phyloP scores from a whole-genome alignment of 2,888 invertebrate species.

The Teleiodes luculella region DNA sequence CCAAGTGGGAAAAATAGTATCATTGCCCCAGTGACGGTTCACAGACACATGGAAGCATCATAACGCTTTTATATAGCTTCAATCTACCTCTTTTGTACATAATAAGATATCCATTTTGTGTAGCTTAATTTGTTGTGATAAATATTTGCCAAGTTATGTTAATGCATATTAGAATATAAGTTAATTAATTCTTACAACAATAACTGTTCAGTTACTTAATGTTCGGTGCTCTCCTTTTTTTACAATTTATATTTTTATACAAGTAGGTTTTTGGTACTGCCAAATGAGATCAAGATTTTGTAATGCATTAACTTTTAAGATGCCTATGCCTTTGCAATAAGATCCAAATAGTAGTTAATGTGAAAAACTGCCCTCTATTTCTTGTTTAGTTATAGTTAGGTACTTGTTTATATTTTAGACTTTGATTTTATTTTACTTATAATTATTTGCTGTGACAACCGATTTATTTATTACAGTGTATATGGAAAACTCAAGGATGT shows the following conservation, averaged over 20 bases:
- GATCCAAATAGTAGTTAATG: too few relatives aligned
- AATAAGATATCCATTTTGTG: slow-evolving; percentile 16
- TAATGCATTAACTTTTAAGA: neutral
- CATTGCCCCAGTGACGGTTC: slow-evolving; percentile 93
- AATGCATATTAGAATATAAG: slow-evolving; percentile 6
- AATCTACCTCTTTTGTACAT: slow-evolving; percentile 56
- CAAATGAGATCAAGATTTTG: neutral
- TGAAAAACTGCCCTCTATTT: too few relatives aligned
- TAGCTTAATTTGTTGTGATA: slow-evolving; percentile 30
- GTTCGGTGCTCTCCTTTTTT: slow-evolving; percentile 26
- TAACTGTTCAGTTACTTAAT: slow-evolving; percentile 21
- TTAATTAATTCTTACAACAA: slow-evolving; percentile 4
- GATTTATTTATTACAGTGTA: too few relatives aligned
- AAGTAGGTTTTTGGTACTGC: neutral
- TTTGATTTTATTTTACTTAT: too few relatives aligned
- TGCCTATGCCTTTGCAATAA: too few relatives aligned
- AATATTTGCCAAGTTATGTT: slow-evolving; percentile 26
- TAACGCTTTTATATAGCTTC: slow-evolving; percentile 41
- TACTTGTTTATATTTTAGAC: too few relatives aligned
- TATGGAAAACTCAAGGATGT: too few relatives aligned
- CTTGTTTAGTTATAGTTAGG: too few relatives aligned
- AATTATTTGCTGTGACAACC: too few relatives aligned
- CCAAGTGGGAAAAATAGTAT: slow-evolving; percentile 80
- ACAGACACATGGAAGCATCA: slow-evolving; percentile 91
- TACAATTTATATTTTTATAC: slow-evolving; percentile 16